These are phyloP conservation scores for Eudasyphora cyanicolor DNA, from an alignment of 2,888 invertebrate species.

Conservation along the genomic window DNA sequence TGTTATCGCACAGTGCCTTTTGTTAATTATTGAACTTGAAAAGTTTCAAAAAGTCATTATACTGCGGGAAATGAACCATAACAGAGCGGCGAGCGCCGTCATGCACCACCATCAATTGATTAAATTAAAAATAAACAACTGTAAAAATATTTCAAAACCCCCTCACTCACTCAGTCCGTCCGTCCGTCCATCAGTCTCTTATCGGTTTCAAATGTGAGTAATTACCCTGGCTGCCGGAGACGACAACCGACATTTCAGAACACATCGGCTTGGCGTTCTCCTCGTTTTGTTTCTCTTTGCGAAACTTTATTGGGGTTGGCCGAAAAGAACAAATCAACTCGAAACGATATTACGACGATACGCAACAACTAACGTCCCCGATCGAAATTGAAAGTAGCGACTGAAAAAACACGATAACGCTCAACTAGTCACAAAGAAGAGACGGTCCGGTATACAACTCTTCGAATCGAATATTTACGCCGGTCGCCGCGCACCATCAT, in stretches of 20 bases:
- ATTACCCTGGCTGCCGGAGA: neutral
- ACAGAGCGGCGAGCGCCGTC: too few relatives aligned
- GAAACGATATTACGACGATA: neutral
- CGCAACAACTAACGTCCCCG: neutral
- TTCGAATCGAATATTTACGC: neutral
- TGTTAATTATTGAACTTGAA: conserved; percentile 4
- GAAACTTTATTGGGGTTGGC: neutral
- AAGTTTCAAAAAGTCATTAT: neutral
- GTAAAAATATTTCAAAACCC: neutral
- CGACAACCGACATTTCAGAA: neutral
- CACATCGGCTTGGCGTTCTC: neutral
- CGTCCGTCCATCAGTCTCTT: neutral
- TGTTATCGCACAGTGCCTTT: neutral
- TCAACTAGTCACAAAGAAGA: conserved; percentile 51
- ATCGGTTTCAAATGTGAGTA: neutral
- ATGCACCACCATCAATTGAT: neutral
- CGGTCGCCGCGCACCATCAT: neutral
- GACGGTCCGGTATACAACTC: conserved; percentile 46
- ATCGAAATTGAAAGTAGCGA: neutral
- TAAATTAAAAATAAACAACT: neutral
- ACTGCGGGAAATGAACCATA: neutral
- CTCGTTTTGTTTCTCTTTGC: neutral
- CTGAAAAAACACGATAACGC: conserved; percentile 21
- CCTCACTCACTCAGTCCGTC: neutral
- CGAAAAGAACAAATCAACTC: neutral